Conservation (phyloP, 2,888 invertebrate species). For the Protophormia terraenovae region DNA sequence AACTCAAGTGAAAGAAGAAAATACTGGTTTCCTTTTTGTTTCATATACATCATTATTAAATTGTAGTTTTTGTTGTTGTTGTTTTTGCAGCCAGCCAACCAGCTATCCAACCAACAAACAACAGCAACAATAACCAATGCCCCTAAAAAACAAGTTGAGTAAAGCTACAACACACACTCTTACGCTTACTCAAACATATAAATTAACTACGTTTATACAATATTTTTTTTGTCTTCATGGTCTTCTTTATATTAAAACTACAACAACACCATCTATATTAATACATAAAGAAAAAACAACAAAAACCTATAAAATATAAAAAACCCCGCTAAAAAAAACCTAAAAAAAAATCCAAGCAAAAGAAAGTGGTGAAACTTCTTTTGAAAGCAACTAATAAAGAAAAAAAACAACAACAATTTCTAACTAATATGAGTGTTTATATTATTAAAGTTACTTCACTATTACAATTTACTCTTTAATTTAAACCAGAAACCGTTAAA, state of each 20-base stretch:
- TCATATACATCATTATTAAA: slow-evolving; percentile 56
- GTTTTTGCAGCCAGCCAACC: slow-evolving; percentile 41
- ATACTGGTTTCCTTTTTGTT: slow-evolving; percentile 71
- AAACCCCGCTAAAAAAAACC: slow-evolving; percentile 60
- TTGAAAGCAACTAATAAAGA: slow-evolving; percentile 10
- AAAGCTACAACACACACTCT: slow-evolving; percentile 28
- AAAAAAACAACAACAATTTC: slow-evolving; percentile 7
- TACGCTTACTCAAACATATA: slow-evolving; percentile 55
- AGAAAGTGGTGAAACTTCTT: slow-evolving; percentile 69
- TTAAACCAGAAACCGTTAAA: too few species aligned
- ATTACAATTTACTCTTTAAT: neutral
- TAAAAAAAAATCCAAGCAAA: slow-evolving; percentile 52
- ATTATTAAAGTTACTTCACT: slow-evolving; percentile 23
- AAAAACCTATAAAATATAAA: slow-evolving; percentile 11
- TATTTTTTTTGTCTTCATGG: slow-evolving; percentile 30
- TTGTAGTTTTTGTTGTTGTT: slow-evolving; percentile 36
- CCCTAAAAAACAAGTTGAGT: slow-evolving; percentile 60
- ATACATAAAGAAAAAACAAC: slow-evolving; percentile 19
- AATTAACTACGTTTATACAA: slow-evolving; percentile 60
- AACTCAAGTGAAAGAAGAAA: slow-evolving; percentile 69
- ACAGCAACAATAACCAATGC: slow-evolving; percentile 29
- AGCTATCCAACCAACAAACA: slow-evolving; percentile 54
- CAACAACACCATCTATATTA: neutral
- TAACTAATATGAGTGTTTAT: slow-evolving; percentile 11
- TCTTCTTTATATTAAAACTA: slow-evolving; percentile 39